A percentile compares a stretch with the other conserved stretches of the same genome.
These are phyloP conservation scores for Ennomos erosarius DNA, from an alignment of 2,888 invertebrate species.

Conservation along the genomic window DNA sequence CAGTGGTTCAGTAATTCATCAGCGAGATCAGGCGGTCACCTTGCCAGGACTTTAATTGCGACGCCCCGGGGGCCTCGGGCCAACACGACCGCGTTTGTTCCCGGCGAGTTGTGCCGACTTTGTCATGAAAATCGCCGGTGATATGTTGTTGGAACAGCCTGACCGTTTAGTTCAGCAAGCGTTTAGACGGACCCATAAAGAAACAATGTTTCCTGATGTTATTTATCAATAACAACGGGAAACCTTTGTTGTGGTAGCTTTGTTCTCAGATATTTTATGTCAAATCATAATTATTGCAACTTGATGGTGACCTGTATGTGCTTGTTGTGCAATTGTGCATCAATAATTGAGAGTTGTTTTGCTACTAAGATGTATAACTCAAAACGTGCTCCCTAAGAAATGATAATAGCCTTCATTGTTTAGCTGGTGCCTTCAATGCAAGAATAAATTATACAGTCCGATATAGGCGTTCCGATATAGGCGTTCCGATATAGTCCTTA, in stretches of 20 bases:
- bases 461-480: constrained; percentile 81
- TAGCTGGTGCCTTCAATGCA: constrained; percentile 70
- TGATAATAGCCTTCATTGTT: constrained; percentile 78
- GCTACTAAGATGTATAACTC: constrained; percentile 55
- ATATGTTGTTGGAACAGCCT: constrained; percentile 55
- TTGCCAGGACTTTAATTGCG: constrained; percentile 73
- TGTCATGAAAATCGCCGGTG: constrained; percentile 68
- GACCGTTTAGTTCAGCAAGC: constrained; percentile 54
- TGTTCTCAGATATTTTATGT: not conserved
- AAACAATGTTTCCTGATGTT: constrained; percentile 34
- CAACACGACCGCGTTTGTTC: constrained; percentile 73
- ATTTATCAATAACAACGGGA: constrained; percentile 28
- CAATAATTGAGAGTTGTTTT: constrained; percentile 29
- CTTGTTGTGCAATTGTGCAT: not conserved
- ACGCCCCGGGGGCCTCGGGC: constrained; percentile 73
- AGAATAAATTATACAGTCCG: constrained; percentile 84
- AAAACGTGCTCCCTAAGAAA: constrained; percentile 64
- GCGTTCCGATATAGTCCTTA: constrained; percentile 82
- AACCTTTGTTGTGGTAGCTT: constrained; percentile 17
- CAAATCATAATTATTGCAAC: not conserved
- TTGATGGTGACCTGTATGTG: too few species aligned
- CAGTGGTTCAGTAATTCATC: constrained; percentile 48
- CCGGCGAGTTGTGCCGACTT: constrained; percentile 63
- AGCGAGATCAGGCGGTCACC: constrained; percentile 64
- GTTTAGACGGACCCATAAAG: constrained; percentile 47